Evolutionary conservation across 2,888 invertebrate genomes (phyloP), one percentile per base, ranked within the genome.

Genomic region (Trimorus sp.): DNA sequence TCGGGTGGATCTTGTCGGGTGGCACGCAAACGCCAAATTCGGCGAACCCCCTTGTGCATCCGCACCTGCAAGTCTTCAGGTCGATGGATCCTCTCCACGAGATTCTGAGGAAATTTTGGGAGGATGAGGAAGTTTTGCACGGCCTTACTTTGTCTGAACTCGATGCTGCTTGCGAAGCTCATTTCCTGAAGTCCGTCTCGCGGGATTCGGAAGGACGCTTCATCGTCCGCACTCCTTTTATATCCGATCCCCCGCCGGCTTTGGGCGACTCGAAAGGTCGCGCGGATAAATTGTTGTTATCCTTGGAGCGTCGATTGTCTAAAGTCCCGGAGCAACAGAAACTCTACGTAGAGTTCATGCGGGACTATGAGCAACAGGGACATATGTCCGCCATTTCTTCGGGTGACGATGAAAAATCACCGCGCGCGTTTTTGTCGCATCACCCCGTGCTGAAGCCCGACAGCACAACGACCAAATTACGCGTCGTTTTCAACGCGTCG

Each of bases 401-500:
- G 4, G 36, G n/a, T 9, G 54, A 12, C 8, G 9, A 9, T 7
- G 26, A 26, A 26, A 1, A 26, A 26, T 3, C 4, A 3, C 54
- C 3, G 53, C 11, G 36, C 36, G 54, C 37, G 11, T 56, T 37
- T 56, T 12, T 56, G 36, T 56, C 54, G 36, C 54, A 56, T 9
- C 54, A 56, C 36, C 54, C 54, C 12, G 54, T 37, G 11, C n/a
- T 56, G 4, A 56, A 56, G 37, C 36, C 12, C 11, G 37, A 36
- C 7, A 56, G 54, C n/a, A 36, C 54, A 5, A 56, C 54, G 37
- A 56, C 54, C 11, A 56, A 56, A 15, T 15, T 66, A 1, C 65
- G 66, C 9, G 65, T 80, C 0, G 75, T 80, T 0, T 80, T 70
- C n/a, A 70, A 76, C 49, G 75, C 80, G 0, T 75, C 70, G 1